Conservation (phyloP, 2,113 vertebrate species). For the Scomber japonicus region DNA sequence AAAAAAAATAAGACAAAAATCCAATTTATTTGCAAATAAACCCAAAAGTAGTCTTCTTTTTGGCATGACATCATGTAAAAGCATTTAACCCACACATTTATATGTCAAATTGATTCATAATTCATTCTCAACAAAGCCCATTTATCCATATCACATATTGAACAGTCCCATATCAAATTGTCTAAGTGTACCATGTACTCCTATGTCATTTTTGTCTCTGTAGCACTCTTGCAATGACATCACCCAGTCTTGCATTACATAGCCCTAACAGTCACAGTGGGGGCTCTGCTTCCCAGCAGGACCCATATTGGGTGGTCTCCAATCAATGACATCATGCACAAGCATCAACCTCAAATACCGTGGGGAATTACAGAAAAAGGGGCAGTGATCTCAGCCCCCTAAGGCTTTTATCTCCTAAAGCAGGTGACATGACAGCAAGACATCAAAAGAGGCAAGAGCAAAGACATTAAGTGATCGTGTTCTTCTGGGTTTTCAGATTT, state of each 20-base stretch:
- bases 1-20: too few relatives aligned
- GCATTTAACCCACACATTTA: neutral
- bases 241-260: constrained; percentile 75
- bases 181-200: neutral
- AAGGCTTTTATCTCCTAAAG: constrained; percentile 19
- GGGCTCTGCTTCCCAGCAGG: constrained; percentile 72
- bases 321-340: constrained; percentile 73
- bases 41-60: neutral
- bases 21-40: too few relatives aligned
- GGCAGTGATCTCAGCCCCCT: constrained; percentile 52
- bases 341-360: constrained; percentile 43
- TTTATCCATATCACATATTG: neutral
- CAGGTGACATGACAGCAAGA: constrained; percentile 45
- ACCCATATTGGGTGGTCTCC: constrained; percentile 60
- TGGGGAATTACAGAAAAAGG: constrained; percentile 46
- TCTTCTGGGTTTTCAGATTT: constrained; percentile 12
- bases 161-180: constrained; percentile 2
- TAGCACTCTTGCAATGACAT: constrained; percentile 63
- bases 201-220: constrained; percentile 11
- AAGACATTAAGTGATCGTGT: constrained; percentile 15
- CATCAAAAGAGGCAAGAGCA: constrained; percentile 15
- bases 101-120: neutral
- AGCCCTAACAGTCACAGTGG: constrained; percentile 65
- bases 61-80: neutral
- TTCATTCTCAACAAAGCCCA: constrained; percentile 5